A percentile compares a stretch with the other conserved stretches of the same genome.
Conservation (phyloP, 2,797 vertebrate genomes). For the Chelmon rostratus region DNA sequence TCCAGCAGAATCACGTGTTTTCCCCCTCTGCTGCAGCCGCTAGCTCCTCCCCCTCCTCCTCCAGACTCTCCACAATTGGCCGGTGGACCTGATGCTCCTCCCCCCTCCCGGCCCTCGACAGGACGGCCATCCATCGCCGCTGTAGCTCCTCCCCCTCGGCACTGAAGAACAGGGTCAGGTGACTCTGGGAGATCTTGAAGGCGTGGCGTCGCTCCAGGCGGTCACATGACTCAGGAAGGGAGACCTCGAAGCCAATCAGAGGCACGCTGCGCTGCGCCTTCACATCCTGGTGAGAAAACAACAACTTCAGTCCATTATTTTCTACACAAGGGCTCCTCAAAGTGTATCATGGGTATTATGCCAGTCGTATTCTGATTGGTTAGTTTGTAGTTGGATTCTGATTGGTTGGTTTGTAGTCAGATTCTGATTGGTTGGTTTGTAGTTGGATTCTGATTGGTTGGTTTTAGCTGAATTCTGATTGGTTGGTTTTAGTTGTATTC, state of each 20-base stretch:
- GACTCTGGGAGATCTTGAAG: constrained; percentile 95
- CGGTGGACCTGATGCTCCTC: constrained; percentile 86
- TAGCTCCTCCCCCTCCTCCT: constrained; percentile 86
- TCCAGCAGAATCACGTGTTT: constrained; percentile 82
- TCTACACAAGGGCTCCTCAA: neutral
- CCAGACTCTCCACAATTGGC: constrained; percentile 87
- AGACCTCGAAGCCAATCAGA: constrained; percentile 93
- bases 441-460: no score
- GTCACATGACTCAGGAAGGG: constrained; percentile 89
- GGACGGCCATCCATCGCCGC: constrained; percentile 90
- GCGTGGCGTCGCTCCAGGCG: constrained; percentile 90
- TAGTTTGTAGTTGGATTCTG: no score
- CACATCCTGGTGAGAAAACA: constrained; percentile 85
- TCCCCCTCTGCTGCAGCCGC: constrained; percentile 69
- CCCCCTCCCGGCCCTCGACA: constrained; percentile 89
- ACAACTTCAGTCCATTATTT: neutral
- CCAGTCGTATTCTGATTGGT: no score
- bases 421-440: no score
- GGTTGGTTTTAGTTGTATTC: no score
- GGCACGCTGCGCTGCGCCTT: constrained; percentile 94
- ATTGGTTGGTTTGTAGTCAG: no score
- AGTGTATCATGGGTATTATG: constrained; percentile 4
- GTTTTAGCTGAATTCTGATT: neutral
- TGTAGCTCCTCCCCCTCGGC: constrained; percentile 92
- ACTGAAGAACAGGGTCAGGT: constrained; percentile 93